Conservation (phyloP, 2,888 invertebrate species). For the Sinohyriopsis cumingii region DNA sequence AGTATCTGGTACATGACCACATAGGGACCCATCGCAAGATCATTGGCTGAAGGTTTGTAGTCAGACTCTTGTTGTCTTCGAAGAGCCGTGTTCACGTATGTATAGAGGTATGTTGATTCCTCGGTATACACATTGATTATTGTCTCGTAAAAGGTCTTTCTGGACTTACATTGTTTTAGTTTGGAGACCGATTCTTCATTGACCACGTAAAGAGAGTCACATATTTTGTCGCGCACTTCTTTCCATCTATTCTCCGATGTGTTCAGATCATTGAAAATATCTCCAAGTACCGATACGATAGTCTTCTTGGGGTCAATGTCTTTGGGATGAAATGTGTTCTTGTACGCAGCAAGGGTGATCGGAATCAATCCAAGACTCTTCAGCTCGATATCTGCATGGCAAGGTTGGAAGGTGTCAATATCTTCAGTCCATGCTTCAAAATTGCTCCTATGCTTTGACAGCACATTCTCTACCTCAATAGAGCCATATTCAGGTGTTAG, state of each 20-base stretch:
- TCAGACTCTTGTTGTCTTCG: conserved; percentile 22
- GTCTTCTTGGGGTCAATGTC: conserved; percentile 22
- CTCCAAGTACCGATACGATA: conserved; percentile 18
- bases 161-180: conserved; percentile 16
- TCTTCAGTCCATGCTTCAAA: too few relatives aligned
- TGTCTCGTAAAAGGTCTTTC: conserved; percentile 21
- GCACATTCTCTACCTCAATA: too few relatives aligned
- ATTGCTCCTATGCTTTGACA: too few relatives aligned
- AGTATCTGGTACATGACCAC: conserved; percentile 34
- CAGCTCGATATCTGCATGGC: conserved; percentile 2
- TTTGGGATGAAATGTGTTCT: conserved; percentile 32
- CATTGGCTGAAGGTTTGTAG: conserved; percentile 38
- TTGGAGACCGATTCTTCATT: conserved; percentile 9
- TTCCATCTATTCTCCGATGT: conserved; percentile 23
- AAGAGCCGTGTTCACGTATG: conserved; percentile 34
- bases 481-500: too few relatives aligned
- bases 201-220: conserved; percentile 24
- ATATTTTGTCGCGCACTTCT: conserved; percentile 27
- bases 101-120: conserved; percentile 32
- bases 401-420: conserved; percentile 20
- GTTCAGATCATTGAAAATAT: conserved; percentile 27
- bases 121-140: conserved; percentile 32
- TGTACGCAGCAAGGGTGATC: conserved; percentile 37
- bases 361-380: conserved; percentile 22
- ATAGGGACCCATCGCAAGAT: conserved; percentile 40